Percentiles rank a stretch among this genome's conserved stretches.
phyloP scores from a whole-genome alignment of 2,888 invertebrate species.

The Lomographa bimaculata region DNA sequence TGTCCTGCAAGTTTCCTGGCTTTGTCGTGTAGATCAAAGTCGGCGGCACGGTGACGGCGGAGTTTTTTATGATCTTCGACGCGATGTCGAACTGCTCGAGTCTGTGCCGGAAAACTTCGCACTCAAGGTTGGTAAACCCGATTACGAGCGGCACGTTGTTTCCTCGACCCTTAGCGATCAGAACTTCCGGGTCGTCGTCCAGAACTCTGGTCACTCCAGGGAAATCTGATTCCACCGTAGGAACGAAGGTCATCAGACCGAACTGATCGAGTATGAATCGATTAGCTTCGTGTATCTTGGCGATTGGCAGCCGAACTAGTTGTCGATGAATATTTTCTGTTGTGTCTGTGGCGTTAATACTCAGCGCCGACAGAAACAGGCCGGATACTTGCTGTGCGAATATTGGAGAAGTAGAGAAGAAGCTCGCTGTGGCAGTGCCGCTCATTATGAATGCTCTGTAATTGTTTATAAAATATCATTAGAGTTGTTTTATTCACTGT shows the following conservation, averaged over 20 bases:
- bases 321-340: slow-evolving; percentile 49
- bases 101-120: slow-evolving; percentile 57
- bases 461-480: too few relatives aligned
- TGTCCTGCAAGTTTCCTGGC: slow-evolving; percentile 30
- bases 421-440: slow-evolving; percentile 53
- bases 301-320: slow-evolving; percentile 53
- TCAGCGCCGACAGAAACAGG: slow-evolving; percentile 67
- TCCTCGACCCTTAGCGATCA: slow-evolving; percentile 55
- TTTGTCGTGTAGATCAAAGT: slow-evolving; percentile 43
- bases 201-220: slow-evolving; percentile 60
- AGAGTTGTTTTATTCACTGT: too few relatives aligned
- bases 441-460: slow-evolving; percentile 68
- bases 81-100: slow-evolving; percentile 53
- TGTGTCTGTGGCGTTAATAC: slow-evolving; percentile 54
- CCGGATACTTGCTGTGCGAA: slow-evolving; percentile 49
- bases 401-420: slow-evolving; percentile 54
- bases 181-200: slow-evolving; percentile 58
- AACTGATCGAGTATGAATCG: slow-evolving; percentile 46
- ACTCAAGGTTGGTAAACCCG: slow-evolving; percentile 64
- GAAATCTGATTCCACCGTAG: slow-evolving; percentile 58
- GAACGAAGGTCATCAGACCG: slow-evolving; percentile 59
- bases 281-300: slow-evolving; percentile 56
- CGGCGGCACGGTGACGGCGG: slow-evolving; percentile 46
- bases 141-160: slow-evolving; percentile 59
- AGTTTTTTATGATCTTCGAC: slow-evolving; percentile 41